Conservation (phyloP, 2,113 vertebrate species). For the Pterophyllum scalare region DNA sequence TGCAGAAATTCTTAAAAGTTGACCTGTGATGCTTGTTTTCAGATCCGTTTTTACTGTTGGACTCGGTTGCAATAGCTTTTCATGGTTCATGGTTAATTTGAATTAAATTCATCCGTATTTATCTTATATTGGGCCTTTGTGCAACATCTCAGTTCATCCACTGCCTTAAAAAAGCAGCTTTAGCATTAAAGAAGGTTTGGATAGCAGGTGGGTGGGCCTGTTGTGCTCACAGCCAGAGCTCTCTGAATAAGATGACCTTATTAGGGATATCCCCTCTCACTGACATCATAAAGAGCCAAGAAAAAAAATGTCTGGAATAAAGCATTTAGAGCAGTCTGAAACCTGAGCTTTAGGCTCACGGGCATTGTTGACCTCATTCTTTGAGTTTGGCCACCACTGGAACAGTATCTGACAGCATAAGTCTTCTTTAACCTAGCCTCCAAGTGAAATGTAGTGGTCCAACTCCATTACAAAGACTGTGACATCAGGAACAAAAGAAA, state of each 20-base stretch:
- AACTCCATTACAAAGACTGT: too few species aligned
- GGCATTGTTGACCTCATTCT: background rate
- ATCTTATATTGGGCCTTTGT: background rate
- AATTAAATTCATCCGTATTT: background rate
- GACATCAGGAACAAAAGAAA: too few species aligned
- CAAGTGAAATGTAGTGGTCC: too few species aligned
- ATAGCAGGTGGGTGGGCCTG: background rate
- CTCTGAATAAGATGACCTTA: background rate
- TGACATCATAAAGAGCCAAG: background rate
- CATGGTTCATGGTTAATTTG: too few species aligned
- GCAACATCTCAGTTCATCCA: background rate
- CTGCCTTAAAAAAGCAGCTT: background rate
- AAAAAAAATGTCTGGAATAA: accelerated
- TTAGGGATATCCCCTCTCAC: background rate
- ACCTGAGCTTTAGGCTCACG: background rate
- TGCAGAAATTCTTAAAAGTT: background rate
- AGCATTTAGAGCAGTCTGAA: background rate
- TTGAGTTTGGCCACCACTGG: background rate
- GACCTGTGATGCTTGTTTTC: background rate
- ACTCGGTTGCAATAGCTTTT: background rate
- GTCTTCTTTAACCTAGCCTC: background rate
- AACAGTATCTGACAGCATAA: background rate
- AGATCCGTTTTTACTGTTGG: background rate
- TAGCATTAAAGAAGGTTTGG: background rate
- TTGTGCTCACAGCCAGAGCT: background rate